Conservation (phyloP, 2,113 vertebrate species). For the Datnioides undecimradiatus region DNA sequence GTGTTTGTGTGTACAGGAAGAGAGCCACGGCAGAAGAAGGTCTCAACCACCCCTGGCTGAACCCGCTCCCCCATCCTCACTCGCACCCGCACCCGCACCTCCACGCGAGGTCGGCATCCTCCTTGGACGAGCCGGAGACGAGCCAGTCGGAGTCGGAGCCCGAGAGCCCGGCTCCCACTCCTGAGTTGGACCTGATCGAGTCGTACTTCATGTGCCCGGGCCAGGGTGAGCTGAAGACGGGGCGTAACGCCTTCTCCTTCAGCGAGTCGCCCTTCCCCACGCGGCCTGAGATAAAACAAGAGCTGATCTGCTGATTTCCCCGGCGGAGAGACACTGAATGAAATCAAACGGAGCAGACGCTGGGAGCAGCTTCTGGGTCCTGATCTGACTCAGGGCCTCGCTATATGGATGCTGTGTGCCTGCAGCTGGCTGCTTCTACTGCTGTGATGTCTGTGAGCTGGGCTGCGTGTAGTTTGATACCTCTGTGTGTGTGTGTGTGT, state of each 20-base stretch:
- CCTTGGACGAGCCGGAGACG: constrained; percentile 78
- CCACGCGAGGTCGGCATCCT: constrained; percentile 41
- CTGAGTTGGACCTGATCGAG: constrained; percentile 77
- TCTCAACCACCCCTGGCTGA: constrained; percentile 86
- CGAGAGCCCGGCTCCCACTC: constrained; percentile 80
- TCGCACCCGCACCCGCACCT: constrained; percentile 62
- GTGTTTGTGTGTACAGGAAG: constrained; percentile 79
- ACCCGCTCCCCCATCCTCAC: constrained; percentile 41
- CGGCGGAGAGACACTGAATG: neutral
- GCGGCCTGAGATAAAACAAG: constrained; percentile 83
- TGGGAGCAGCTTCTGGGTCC: constrained; percentile 44
- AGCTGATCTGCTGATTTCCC: constrained; percentile 83
- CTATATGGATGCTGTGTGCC: constrained; percentile 49
- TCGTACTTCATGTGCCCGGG: constrained; percentile 78
- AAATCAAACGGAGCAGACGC: constrained; percentile 14
- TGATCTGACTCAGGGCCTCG: constrained; percentile 20
- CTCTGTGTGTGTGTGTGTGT: constrained; percentile 34
- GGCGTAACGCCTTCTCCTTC: constrained; percentile 82
- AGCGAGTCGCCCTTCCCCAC: constrained; percentile 76
- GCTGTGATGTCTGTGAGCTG: constrained; percentile 63
- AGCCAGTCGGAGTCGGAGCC: constrained; percentile 85
- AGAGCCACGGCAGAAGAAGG: constrained; percentile 86
- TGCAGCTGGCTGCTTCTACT: constrained; percentile 60
- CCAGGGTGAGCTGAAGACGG: constrained; percentile 81
- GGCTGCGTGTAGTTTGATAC: constrained; percentile 46